Conservation (phyloP, 2,797 vertebrate species). For the Smutsia gigantea region DNA sequence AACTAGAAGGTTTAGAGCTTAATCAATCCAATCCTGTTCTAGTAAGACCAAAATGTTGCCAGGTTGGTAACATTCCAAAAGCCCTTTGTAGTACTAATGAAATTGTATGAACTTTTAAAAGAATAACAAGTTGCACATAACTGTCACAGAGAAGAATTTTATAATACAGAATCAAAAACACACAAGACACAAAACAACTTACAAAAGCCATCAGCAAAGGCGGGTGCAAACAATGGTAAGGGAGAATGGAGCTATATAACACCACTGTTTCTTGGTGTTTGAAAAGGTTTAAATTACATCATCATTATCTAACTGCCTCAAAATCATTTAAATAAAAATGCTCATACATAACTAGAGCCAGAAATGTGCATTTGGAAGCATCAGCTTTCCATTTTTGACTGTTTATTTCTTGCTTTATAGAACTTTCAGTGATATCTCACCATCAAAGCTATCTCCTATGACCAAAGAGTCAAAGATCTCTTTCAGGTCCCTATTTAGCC, state of each 20-base stretch:
- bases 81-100: slow-evolving; percentile 50
- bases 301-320: not conserved
- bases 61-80: slow-evolving; percentile 49
- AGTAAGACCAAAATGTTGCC: not conserved
- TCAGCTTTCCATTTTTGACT: not conserved
- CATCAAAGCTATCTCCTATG: not conserved
- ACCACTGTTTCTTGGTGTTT: not conserved
- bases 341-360: not conserved
- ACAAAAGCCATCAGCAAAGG: not conserved
- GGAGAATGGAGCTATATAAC: not conserved
- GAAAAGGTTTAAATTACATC: not conserved
- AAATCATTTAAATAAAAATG: not conserved
- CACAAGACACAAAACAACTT: not conserved
- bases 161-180: not conserved
- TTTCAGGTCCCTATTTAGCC: not conserved
- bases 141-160: slow-evolving; percentile 31
- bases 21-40: slow-evolving; percentile 38
- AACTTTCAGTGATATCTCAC: not conserved
- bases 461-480: not conserved
- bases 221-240: not conserved
- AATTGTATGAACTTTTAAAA: slow-evolving; percentile 46
- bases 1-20: slow-evolving; percentile 14
- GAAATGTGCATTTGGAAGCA: not conserved
- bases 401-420: not conserved
- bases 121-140: not conserved